A percentile compares a stretch with the other conserved stretches of the same genome.
These are phyloP conservation scores for Pentamera pediparva DNA, from an alignment of 53 echinoderm and acorn worm genomes.

Conservation along the genomic window DNA sequence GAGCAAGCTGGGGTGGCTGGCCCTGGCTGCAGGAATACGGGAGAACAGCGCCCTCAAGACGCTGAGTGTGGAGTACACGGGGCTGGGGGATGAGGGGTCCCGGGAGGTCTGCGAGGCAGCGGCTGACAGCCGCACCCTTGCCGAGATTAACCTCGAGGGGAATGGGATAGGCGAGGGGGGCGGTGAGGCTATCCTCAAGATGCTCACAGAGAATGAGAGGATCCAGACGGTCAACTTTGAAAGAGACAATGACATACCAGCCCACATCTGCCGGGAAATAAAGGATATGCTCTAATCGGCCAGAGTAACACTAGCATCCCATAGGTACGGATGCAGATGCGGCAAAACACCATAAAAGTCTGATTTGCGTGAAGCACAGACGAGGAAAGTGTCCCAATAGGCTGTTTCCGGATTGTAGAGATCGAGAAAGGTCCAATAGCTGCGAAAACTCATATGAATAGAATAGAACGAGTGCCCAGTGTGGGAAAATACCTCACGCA, in stretches of 20 bases:
- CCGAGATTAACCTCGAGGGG: conserved; percentile 73
- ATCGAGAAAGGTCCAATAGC: too few species aligned
- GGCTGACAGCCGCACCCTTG: conserved; percentile 51
- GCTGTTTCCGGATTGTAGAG: too few species aligned
- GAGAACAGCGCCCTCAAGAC: conserved; percentile 56
- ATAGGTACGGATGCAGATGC: too few species aligned
- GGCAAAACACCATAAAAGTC: too few species aligned
- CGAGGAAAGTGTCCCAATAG: neutral
- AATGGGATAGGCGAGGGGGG: conserved; percentile 66
- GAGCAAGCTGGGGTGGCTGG: conserved; percentile 58
- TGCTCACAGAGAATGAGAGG: conserved; percentile 80
- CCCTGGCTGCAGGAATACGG: conserved; percentile 54
- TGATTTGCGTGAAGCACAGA: neutral
- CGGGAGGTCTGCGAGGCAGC: conserved; percentile 60
- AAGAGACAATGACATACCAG: conserved; percentile 54
- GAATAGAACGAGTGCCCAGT: too few species aligned
- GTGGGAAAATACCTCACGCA: too few species aligned
- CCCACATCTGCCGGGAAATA: conserved; percentile 52
- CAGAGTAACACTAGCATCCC: too few species aligned
- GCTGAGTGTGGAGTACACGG: conserved; percentile 58
- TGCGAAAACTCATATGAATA: too few species aligned
- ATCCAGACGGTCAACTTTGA: conserved; percentile 54
- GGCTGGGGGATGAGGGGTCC: conserved; percentile 64
- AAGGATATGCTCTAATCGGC: conserved; percentile 73
- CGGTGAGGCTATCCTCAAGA: conserved; percentile 60